Base-by-base conservation (phyloP, 2,113 vertebrate genomes). In the Dromaius novaehollandiae region DNA sequence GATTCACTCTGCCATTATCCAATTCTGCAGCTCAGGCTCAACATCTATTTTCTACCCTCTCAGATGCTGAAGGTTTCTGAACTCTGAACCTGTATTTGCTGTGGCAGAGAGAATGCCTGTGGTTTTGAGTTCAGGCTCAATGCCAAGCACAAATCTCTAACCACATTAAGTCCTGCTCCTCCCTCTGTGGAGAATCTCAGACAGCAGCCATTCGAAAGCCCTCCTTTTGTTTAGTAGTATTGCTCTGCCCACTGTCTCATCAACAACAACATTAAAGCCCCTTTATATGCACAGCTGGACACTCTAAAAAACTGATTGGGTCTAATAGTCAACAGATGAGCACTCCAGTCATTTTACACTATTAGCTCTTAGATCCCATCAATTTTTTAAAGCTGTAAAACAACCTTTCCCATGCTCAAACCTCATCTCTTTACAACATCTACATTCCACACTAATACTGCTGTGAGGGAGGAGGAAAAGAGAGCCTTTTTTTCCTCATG, bases 221-320 rank as follows among this genome's bases (percentile, higher is more conserved):
- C 34, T 77, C 25, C 22, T 82, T 96, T 82, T 81, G 61, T 74
- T 89, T 66, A 82, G 58, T 63, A 82, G 65, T 53, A 28, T 44
- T 74, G 19, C 30, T 89, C 44, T 90, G 53, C 70, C 75, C 40
- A 32, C 26, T 82, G 34, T 58, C 81, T 96, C 71, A 89, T 91
- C 74, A 87, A 66, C 81, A 89, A 81, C 50, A 89, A 77, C 46
- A 63, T 77, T 80, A 89, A 93, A 88, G 26, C 15, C 60, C 16
- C 56, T 95, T 94, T 91, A 63, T 89, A 92, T 66, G 44, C 95
- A 89, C 89, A 95, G 75, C 84, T 95, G 91, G 89, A 93, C 40
- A 58, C 40, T 64, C 55, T 74, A 75, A 70, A 88, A 91, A 87
- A 53, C 46, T 50, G 77, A 71, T 63, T 64, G 5, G 16, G 3